phyloP scores from a whole-genome alignment of 2,797 vertebrate species.

The Darevskia nairensis region DNA sequence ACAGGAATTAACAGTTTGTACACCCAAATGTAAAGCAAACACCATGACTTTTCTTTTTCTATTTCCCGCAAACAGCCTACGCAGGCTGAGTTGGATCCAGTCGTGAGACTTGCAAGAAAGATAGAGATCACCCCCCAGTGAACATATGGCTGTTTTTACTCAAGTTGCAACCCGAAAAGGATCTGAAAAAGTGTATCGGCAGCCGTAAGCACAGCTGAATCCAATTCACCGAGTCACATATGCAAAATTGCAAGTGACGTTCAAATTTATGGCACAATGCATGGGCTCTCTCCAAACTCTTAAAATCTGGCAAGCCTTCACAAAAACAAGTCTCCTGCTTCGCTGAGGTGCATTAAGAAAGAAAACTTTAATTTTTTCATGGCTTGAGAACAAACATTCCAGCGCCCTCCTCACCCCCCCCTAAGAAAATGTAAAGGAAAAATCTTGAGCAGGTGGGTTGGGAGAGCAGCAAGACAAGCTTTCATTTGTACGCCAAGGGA shows the following conservation, averaged over 20 bases:
- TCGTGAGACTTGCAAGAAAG: conserved; percentile 23
- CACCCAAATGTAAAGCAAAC: not conserved
- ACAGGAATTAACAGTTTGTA: not conserved
- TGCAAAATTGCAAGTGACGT: conserved; percentile 11
- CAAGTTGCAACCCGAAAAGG: not conserved
- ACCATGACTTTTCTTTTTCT: conserved; percentile 31
- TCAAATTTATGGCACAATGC: conserved; percentile 49
- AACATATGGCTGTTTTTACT: conserved; percentile 33
- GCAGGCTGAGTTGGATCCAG: conserved; percentile 6
- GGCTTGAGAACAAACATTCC: not conserved
- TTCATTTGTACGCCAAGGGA: not conserved
- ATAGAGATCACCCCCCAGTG: conserved; percentile 21
- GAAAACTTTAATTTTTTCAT: not conserved
- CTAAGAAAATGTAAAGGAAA: not conserved
- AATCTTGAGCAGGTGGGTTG: not conserved
- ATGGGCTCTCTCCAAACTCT: conserved; percentile 19
- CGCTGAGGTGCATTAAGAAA: not conserved
- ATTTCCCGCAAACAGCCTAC: not conserved
- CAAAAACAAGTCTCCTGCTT: conserved; percentile 25
- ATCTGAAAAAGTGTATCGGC: conserved; percentile 33
- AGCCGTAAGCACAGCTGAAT: conserved; percentile 38
- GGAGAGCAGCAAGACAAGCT: not conserved
- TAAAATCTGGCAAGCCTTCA: conserved; percentile 35
- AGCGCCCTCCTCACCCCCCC: not conserved
- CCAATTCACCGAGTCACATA: conserved; percentile 35